These are phyloP conservation scores for Astyanax mexicanus DNA, from an alignment of 2,797 vertebrate genomes.

Conservation along the genomic window DNA sequence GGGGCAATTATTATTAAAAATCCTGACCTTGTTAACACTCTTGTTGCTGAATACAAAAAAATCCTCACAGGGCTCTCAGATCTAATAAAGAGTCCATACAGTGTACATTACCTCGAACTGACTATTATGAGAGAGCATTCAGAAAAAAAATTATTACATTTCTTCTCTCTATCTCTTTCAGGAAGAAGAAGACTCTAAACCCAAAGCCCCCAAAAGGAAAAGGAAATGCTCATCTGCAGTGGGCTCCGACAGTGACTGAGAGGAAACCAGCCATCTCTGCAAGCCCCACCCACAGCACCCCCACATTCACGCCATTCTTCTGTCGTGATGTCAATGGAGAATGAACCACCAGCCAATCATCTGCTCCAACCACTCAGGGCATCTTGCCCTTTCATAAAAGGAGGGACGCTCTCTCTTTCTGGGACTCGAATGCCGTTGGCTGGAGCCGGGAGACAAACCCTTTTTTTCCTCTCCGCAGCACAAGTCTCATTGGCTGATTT, in stretches of 20 bases:
- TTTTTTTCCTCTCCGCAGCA: constrained; percentile 40
- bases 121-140: too few relatives aligned
- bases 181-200: constrained; percentile 95
- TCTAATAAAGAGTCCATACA: too few relatives aligned
- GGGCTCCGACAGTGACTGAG: constrained; percentile 92
- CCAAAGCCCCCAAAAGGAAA: constrained; percentile 93
- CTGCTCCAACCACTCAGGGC: constrained; percentile 59
- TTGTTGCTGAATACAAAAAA: too few relatives aligned
- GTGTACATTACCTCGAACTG: too few relatives aligned
- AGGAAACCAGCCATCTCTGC: constrained; percentile 24
- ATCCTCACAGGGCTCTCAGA: too few relatives aligned
- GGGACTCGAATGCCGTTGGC: constrained; percentile 55
- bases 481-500: constrained; percentile 55
- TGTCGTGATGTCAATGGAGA: constrained; percentile 59
- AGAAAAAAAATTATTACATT: neutral
- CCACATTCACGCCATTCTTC: constrained; percentile 57
- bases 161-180: constrained; percentile 54
- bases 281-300: constrained; percentile 43
- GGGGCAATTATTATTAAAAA: too few relatives aligned
- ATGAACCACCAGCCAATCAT: constrained; percentile 59
- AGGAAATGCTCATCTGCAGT: constrained; percentile 92
- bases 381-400: constrained; percentile 47
- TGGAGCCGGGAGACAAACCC: constrained; percentile 44
- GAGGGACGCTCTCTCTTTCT: constrained; percentile 38
- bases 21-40: too few relatives aligned